Evolutionary conservation across 2,113 vertebrate genomes (phyloP).

Genomic region (Grus americana): DNA sequence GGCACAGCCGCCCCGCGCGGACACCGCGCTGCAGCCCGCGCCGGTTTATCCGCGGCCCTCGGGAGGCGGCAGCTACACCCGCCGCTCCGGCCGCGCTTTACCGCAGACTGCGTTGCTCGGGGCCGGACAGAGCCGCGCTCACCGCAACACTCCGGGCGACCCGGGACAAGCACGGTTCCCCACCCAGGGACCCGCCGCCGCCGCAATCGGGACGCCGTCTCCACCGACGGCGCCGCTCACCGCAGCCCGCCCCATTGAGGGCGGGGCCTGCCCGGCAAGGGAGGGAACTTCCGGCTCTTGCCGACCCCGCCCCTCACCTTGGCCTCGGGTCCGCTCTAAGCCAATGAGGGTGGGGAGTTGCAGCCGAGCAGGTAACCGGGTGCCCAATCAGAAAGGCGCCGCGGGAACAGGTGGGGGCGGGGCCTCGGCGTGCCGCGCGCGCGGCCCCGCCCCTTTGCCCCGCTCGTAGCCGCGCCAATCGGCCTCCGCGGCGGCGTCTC

Average conservation of each 20-base stretch:
- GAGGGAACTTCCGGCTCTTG: not conserved
- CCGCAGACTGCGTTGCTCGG: not conserved
- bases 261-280: not conserved
- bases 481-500: not conserved
- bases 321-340: not conserved
- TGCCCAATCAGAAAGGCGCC: not conserved
- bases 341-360: not conserved
- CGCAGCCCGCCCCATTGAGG: not conserved
- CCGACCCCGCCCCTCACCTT: not conserved
- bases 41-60: too few relatives aligned
- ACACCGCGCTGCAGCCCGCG: not conserved
- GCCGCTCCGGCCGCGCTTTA: not conserved
- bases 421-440: not conserved
- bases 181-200: fast-evolving
- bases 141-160: too few relatives aligned
- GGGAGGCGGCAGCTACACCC: not conserved
- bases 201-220: fast-evolving
- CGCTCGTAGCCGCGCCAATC: not conserved
- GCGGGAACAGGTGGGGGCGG: not conserved
- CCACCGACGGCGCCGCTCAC: too few relatives aligned
- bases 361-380: constrained; percentile 11
- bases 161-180: fast-evolving
- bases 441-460: not conserved
- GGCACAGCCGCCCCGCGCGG: not conserved
- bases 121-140: not conserved